These are phyloP conservation scores for Herpetotheres cachinnans DNA, from an alignment of 2,113 vertebrate species.

Conservation along the genomic window DNA sequence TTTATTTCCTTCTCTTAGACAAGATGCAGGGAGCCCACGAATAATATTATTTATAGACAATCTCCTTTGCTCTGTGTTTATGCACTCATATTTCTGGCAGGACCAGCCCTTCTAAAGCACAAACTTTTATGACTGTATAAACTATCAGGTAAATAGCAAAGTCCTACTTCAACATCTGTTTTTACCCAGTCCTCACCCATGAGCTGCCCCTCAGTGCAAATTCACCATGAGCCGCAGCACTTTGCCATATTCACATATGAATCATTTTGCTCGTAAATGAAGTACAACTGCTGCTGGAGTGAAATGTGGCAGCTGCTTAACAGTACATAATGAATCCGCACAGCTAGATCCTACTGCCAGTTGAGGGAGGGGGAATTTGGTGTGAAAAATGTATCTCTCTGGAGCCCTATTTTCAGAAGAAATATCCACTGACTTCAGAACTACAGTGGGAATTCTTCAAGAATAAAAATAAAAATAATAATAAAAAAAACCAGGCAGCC, in stretches of 20 bases:
- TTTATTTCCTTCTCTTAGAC: neutral
- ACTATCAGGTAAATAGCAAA: neutral
- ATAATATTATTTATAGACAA: neutral
- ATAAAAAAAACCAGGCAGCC: neutral
- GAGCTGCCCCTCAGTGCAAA: neutral
- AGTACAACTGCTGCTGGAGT: constrained; percentile 4
- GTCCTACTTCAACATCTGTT: neutral
- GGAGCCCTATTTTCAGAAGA: constrained; percentile 11
- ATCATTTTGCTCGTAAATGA: constrained; percentile 41
- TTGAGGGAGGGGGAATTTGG: neutral
- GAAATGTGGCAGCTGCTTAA: constrained; percentile 42
- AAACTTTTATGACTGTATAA: neutral
- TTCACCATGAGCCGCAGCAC: neutral
- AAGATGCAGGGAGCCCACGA: neutral
- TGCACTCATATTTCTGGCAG: neutral
- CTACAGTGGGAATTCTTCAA: neutral
- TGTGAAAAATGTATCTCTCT: constrained; percentile 24
- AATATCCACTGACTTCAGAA: neutral
- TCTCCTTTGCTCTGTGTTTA: constrained; percentile 1
- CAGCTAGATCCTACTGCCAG: neutral
- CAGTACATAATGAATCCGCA: neutral
- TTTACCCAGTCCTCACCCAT: neutral
- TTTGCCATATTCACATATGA: neutral
- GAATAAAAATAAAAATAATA: constrained; percentile 15
- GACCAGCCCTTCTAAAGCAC: neutral